phyloP scores from a whole-genome alignment of 2,113 vertebrate genomes.

The Gyps fulvus region DNA sequence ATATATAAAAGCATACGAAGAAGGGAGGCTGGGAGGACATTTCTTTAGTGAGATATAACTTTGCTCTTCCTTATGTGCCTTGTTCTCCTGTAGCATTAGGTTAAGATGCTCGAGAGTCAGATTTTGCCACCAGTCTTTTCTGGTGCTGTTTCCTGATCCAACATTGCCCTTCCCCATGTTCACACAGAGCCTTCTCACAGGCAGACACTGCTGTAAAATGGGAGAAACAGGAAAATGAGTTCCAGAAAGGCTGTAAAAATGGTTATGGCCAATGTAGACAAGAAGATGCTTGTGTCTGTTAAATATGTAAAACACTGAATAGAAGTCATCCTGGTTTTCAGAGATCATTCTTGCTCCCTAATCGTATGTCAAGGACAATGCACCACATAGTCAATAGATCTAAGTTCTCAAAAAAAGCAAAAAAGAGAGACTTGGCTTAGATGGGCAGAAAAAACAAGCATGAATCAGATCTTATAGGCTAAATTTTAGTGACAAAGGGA shows the following conservation, averaged over 20 bases:
- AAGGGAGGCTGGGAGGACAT: not conserved
- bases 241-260: not conserved
- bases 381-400: not conserved
- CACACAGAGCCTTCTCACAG: not conserved
- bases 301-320: not conserved
- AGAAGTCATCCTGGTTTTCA: not conserved
- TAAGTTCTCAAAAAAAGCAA: not conserved
- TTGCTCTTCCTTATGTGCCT: not conserved
- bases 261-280: not conserved
- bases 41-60: not conserved
- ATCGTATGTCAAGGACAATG: not conserved
- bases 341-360: not conserved
- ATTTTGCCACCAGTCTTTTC: not conserved
- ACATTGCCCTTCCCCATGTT: rapidly evolving
- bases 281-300: not conserved
- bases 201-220: not conserved
- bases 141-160: not conserved
- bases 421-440: not conserved
- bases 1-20: not conserved
- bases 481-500: not conserved
- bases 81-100: not conserved
- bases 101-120: not conserved
- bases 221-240: not conserved
- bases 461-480: not conserved
- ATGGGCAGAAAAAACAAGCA: not conserved